Evolutionary conservation across 1,140 invertebrate species (phyloP).

Genomic region (Rhizoglyphus robini): DNA sequence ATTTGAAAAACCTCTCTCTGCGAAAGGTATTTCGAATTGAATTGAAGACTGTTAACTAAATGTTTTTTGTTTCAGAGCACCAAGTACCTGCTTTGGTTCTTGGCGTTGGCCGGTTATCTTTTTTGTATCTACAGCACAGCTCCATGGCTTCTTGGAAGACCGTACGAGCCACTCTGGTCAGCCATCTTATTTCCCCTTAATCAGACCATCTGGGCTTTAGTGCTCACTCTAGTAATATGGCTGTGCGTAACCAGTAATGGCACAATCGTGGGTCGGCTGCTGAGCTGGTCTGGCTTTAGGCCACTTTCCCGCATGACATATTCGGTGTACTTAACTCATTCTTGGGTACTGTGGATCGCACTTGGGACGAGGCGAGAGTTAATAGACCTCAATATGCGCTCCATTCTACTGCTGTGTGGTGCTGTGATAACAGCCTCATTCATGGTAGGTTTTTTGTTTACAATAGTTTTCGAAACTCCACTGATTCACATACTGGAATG

Average conservation of each 20-base stretch:
- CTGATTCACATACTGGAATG: conserved; percentile 1
- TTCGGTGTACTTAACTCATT: conserved; percentile 26
- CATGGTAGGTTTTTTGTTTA: not conserved
- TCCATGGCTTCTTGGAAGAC: not conserved
- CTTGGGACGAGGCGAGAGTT: conserved; percentile 12
- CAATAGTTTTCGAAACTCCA: not conserved
- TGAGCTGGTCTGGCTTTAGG: conserved; percentile 22
- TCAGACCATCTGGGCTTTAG: conserved; percentile 28
- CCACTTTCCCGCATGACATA: conserved; percentile 27
- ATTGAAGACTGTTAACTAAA: not conserved
- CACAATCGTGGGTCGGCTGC: conserved; percentile 22
- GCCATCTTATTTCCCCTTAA: conserved; percentile 24
- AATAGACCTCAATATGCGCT: not conserved
- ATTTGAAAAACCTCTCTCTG: not conserved
- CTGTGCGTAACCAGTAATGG: conserved; percentile 27
- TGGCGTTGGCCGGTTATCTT: not conserved
- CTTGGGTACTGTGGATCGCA: not conserved
- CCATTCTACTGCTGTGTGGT: not conserved
- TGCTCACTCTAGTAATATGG: conserved; percentile 26
- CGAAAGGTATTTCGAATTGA: not conserved
- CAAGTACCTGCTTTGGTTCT: not conserved
- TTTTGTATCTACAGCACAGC: conserved; percentile 10
- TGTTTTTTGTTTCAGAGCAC: not conserved
- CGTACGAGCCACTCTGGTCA: conserved; percentile 4
- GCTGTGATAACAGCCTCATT: not conserved